Conservation (phyloP, 1,140 invertebrate genomes). For the Eriosoma lanigerum region DNA sequence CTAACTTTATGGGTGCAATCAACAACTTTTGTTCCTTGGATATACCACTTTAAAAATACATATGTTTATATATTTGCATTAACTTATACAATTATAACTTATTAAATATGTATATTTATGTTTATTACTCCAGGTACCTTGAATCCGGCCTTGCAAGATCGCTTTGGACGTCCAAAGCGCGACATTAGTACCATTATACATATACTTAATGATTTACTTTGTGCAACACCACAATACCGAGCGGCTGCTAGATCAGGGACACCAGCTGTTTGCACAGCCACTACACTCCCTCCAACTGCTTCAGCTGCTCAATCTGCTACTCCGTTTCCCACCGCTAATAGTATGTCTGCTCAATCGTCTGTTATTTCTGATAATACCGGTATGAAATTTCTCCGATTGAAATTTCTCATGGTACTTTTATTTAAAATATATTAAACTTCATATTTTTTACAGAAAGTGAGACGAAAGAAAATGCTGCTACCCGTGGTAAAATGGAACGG, state of each 20-base stretch:
- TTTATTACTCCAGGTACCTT: constrained; percentile 71
- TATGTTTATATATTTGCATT: constrained; percentile 10
- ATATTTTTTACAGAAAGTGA: constrained; percentile 49
- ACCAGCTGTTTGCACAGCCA: constrained; percentile 40
- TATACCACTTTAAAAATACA: neutral
- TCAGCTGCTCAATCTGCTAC: constrained; percentile 29
- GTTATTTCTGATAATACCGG: neutral
- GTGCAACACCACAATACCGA: constrained; percentile 72
- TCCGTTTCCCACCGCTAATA: neutral
- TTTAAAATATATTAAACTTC: neutral
- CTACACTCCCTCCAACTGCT: constrained; percentile 37
- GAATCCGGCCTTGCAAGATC: constrained; percentile 91
- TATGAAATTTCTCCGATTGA: neutral
- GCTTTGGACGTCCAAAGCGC: constrained; percentile 82
- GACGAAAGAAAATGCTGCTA: constrained; percentile 72
- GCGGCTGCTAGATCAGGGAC: constrained; percentile 57
- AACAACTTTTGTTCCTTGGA: neutral
- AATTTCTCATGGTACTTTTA: neutral
- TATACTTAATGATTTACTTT: constrained; percentile 90
- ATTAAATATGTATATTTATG: constrained; percentile 33
- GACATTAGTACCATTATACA: constrained; percentile 94
- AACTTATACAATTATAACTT: neutral
- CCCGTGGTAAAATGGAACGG: constrained; percentile 81
- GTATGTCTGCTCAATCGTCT: constrained; percentile 9
- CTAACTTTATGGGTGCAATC: constrained; percentile 26